Base-by-base conservation (phyloP, 2,888 invertebrate species). In the Odontomyia ornata region DNA sequence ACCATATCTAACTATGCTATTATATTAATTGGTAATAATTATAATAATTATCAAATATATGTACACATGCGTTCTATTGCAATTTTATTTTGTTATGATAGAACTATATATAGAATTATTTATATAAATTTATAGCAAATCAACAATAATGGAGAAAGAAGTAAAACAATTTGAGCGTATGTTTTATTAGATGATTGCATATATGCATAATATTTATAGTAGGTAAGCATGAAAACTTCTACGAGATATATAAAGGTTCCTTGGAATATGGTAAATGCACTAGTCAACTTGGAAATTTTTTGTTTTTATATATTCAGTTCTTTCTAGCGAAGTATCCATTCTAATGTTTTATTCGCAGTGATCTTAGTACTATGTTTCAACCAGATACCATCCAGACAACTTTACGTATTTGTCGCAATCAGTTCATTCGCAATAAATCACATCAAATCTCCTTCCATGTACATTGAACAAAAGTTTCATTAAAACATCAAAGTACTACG, bases 131-230 rank as follows among this genome's bases (percentile, higher is more conserved):
- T 69, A 21, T 25, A 69, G 69, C 27, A 69, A 69, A 46, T 69
- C 46, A 69, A 69, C 69, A 46, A 69, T 69, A 30, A 69, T 15
- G 69, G 18, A 65, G 11, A 21, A 36, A 36, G 25, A 65, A 36
- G 28, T 69, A 46, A 69, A 69, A 69, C 47, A 47, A 69, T 69
- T 69, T 69, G 69, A 69, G 69, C 69, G 69, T 69, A 47, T 43
- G 15, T 69, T 69, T 47, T 21, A 30, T 65, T 7, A 23, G 13
- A 65, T 43, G 47, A 69, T 47, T 69, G 2, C 23, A 25, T 47
- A 46, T 30, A 69, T 25, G 25, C 18, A 67, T 36, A 36, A 36
- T 36, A 36, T 28, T 65, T 36, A 36, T 52, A 36, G 4, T 52
- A 52, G 52, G 15, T 69, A 69, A 69, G 25, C 25, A 69, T 46